Conservation (phyloP, 2,113 vertebrate genomes). For the Sapajus apella region DNA sequence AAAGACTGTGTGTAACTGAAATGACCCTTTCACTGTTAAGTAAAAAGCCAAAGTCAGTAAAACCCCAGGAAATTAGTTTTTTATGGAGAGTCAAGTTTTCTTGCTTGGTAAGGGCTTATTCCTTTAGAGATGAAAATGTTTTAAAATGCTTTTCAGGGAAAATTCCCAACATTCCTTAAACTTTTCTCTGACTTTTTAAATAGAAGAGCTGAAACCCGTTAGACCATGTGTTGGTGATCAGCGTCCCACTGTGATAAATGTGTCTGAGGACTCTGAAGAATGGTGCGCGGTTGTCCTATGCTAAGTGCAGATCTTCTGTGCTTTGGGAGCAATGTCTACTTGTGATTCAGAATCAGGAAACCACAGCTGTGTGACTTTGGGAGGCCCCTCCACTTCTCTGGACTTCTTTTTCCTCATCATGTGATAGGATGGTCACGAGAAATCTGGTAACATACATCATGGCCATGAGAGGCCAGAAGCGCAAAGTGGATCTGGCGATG, state of each 20-base stretch:
- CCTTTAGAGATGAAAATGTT: slow-evolving; percentile 24
- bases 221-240: background rate
- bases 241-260: background rate
- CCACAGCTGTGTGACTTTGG: background rate
- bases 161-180: background rate
- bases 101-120: background rate
- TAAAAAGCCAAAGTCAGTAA: background rate
- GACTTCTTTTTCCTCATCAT: background rate
- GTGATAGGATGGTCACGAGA: background rate
- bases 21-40: background rate
- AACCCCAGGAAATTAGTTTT: background rate
- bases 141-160: background rate
- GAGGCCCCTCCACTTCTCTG: background rate
- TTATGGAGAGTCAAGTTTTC: background rate
- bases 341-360: background rate
- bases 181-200: background rate
- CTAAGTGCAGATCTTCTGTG: background rate
- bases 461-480: background rate
- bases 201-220: background rate
- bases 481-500: background rate
- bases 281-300: accelerated
- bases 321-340: background rate
- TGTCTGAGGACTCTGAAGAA: accelerated
- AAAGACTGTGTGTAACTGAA: background rate
- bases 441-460: background rate